phyloP scores from a whole-genome alignment of 2,797 vertebrate species.

The Oreonectes daqikongensis region DNA sequence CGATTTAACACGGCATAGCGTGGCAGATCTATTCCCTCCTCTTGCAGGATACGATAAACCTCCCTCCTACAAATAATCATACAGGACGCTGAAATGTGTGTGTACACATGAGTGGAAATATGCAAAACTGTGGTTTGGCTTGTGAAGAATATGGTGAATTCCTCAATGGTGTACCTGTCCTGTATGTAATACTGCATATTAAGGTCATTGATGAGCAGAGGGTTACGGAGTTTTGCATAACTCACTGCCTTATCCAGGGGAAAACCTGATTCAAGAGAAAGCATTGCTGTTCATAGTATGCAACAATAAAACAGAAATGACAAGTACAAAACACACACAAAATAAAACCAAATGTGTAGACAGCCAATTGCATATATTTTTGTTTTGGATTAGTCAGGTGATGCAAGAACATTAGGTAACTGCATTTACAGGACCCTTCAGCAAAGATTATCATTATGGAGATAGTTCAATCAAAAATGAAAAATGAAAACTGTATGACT shows the following conservation, averaged over 20 bases:
- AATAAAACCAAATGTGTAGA: background rate
- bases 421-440: too few species aligned
- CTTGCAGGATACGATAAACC: slow-evolving; percentile 96
- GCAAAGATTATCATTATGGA: too few species aligned
- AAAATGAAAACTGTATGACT: too few species aligned
- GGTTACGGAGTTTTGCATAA: slow-evolving; percentile 93
- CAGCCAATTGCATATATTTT: background rate
- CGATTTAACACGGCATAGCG: slow-evolving; percentile 96
- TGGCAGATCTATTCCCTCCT: slow-evolving; percentile 96
- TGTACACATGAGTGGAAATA: background rate
- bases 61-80: slow-evolving; percentile 81
- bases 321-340: background rate
- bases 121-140: background rate
- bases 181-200: slow-evolving; percentile 99
- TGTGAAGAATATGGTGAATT: slow-evolving; percentile 2
- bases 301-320: background rate
- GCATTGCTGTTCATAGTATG: background rate
- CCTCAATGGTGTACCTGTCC: slow-evolving; percentile 84
- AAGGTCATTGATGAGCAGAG: slow-evolving; percentile 95
- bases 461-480: too few species aligned
- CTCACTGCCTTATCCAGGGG: slow-evolving; percentile 97
- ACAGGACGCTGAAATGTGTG: background rate
- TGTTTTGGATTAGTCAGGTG: background rate
- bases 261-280: slow-evolving; percentile 79
- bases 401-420: background rate